These are phyloP conservation scores for Dinoponera quadriceps DNA, from an alignment of 1,140 invertebrate species.

Conservation along the genomic window DNA sequence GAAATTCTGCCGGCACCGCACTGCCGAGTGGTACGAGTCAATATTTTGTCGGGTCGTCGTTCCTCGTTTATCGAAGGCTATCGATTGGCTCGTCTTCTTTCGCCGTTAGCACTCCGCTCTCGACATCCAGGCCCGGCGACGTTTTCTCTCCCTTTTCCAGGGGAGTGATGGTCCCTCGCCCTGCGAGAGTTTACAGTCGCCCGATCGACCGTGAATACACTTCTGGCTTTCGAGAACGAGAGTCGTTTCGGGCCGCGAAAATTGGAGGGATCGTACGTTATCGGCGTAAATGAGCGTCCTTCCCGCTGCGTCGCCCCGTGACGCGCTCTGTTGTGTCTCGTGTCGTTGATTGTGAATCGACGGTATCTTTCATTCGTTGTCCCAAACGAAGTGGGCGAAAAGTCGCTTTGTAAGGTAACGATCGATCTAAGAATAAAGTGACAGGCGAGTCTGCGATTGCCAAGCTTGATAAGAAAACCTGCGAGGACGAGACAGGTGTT, in stretches of 20 bases:
- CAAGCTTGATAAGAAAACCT: background rate
- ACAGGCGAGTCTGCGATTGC: background rate
- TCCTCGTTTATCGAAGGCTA: slow-evolving; percentile 67
- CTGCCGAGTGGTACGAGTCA: slow-evolving; percentile 51
- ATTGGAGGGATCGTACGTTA: slow-evolving; percentile 65
- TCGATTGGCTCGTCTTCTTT: slow-evolving; percentile 63
- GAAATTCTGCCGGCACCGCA: slow-evolving; percentile 27
- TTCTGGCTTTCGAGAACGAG: slow-evolving; percentile 52
- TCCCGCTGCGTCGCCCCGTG: slow-evolving; percentile 10
- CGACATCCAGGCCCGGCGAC: slow-evolving; percentile 29
- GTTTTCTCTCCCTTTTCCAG: slow-evolving; percentile 40
- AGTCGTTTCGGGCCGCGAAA: slow-evolving; percentile 60
- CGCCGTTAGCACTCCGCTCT: slow-evolving; percentile 39
- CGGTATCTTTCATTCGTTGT: slow-evolving; percentile 22
- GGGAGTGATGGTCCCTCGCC: slow-evolving; percentile 7
- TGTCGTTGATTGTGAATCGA: slow-evolving; percentile 1
- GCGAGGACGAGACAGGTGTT: too few relatives aligned
- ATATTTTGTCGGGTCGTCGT: slow-evolving; percentile 64
- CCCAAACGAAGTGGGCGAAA: background rate
- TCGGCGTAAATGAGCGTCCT: slow-evolving; percentile 40
- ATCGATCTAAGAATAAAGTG: background rate
- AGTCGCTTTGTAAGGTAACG: background rate
- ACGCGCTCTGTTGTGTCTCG: slow-evolving; percentile 1
- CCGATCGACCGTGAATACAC: slow-evolving; percentile 53
- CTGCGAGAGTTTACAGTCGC: slow-evolving; percentile 34